Base-by-base conservation (phyloP, 2,113 vertebrate species). In the Actenoides lindsayi region DNA sequence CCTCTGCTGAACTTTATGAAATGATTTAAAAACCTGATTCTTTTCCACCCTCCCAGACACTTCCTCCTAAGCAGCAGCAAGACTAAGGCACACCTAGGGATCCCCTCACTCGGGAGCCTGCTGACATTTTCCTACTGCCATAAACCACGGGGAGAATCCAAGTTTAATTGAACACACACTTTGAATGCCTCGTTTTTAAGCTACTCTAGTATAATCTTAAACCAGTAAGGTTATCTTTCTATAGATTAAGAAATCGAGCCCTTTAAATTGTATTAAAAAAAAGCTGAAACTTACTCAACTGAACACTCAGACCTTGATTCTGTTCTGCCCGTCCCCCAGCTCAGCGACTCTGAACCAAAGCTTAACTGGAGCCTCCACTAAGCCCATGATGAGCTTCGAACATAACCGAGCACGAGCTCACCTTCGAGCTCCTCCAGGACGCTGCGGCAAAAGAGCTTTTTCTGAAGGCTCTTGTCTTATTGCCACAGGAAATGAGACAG, bases 241-340 rank as follows among this genome's bases (percentile, higher is more conserved):
- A 71, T 1, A 89, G 51, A 50, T 42, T 87, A 69, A 95, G 48
- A 96, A 94, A 86, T 44, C 95, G 80, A 87, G 84, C 50, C 79
- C 69, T 93, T 94, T 83, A 83, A 44, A 87, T 10, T 20, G 48
- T 93, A 94, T 33, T 94, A 95, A 95, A 94, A 95, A 95, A 94
- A 96, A 77, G 69, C 39, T 90, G 89, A 64, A 68, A 98, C 98
- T 98, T 98, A 98, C 97, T 94, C 94, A 90, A 63, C 51, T 74
- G 90, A 80, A 54, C 88, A 83, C 54, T 44, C 85, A 96, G 89
- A 92, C 91, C 83, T 80, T 44, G 83, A 44, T 94, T 93, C 95
- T 67, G 83, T 93, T 94, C 85, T 79, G 97, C 67, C 95, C 57
- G 70, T 97, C 95, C 90, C 82, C 57, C 79, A 91, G 94, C 75